These are phyloP conservation scores for Cartodere bifasciata DNA, from an alignment of 2,888 invertebrate genomes.

Conservation along the genomic window DNA sequence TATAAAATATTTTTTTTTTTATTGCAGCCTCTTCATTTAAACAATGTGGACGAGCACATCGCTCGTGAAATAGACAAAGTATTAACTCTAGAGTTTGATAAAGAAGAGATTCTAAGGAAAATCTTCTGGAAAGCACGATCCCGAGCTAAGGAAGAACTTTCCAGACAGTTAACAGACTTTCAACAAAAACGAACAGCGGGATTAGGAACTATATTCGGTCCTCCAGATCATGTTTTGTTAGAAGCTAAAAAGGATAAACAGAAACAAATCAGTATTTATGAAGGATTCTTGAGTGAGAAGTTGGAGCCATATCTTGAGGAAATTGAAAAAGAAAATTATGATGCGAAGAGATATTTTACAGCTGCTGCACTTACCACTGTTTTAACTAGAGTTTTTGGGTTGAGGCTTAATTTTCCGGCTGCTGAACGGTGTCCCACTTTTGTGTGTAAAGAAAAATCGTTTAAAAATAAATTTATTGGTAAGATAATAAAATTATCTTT, in stretches of 20 bases:
- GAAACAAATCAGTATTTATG: constrained; percentile 63
- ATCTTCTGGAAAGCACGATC: constrained; percentile 83
- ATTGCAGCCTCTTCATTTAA: constrained; percentile 63
- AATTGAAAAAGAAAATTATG: constrained; percentile 47
- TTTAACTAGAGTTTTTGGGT: constrained; percentile 61
- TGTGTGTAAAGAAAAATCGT: constrained; percentile 72
- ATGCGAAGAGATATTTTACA: constrained; percentile 51
- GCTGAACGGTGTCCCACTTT: constrained; percentile 72
- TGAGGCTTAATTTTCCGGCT: constrained; percentile 46
- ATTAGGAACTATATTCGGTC: constrained; percentile 80
- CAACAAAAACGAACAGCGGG: constrained; percentile 84
- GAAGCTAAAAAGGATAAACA: constrained; percentile 68
- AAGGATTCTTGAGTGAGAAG: constrained; percentile 58
- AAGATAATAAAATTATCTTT: too few species aligned
- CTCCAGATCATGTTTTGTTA: constrained; percentile 64
- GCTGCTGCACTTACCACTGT: constrained; percentile 72
- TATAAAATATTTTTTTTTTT: constrained; percentile 5
- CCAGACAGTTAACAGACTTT: constrained; percentile 63
- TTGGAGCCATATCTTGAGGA: constrained; percentile 38
- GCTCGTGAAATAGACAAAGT: constrained; percentile 84
- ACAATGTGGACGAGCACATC: constrained; percentile 73
- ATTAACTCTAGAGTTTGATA: constrained; percentile 70
- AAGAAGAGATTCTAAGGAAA: constrained; percentile 77
- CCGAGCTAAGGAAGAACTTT: constrained; percentile 70
- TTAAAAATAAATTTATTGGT: constrained; percentile 54